Evolutionary conservation across 2,888 invertebrate species (phyloP).

Genomic region (Agonopterix heracliana): DNA sequence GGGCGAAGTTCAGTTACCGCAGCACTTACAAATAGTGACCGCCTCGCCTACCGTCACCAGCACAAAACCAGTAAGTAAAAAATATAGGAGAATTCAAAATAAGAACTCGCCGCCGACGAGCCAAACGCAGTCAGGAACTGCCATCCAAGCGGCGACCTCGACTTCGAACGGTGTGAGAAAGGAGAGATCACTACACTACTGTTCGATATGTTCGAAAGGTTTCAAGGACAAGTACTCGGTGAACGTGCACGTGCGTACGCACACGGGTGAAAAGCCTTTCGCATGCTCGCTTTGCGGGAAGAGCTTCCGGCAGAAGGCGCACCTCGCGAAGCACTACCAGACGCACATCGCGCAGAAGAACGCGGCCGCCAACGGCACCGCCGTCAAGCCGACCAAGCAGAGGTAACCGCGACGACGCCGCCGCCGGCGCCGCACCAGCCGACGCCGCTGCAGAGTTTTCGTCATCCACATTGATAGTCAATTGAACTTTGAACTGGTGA

Average conservation of each 20-base stretch:
- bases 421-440: conserved; percentile 14
- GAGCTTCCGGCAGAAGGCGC: conserved; percentile 94
- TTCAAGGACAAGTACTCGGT: conserved; percentile 98
- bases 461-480: conserved; percentile 51
- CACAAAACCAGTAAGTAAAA: conserved; percentile 80
- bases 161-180: conserved; percentile 86
- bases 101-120: conserved; percentile 65
- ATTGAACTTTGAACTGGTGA: conserved; percentile 63
- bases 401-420: conserved; percentile 52
- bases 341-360: conserved; percentile 93
- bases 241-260: conserved; percentile 97
- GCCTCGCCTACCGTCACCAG: conserved; percentile 78
- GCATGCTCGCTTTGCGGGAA: conserved; percentile 95
- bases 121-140: conserved; percentile 54
- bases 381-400: conserved; percentile 71
- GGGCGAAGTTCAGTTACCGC: conserved; percentile 61
- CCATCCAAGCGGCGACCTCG: conserved; percentile 72
- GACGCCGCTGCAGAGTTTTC: conserved; percentile 5
- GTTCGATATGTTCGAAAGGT: conserved; percentile 95
- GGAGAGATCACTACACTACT: conserved; percentile 91
- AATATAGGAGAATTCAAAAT: conserved; percentile 80
- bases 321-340: conserved; percentile 94
- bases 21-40: conserved; percentile 74
- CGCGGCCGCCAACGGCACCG: conserved; percentile 78
- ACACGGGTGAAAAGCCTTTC: conserved; percentile 98